Evolutionary conservation across 2,888 invertebrate genomes (phyloP).

Genomic region (Drosophila phalerata): DNA sequence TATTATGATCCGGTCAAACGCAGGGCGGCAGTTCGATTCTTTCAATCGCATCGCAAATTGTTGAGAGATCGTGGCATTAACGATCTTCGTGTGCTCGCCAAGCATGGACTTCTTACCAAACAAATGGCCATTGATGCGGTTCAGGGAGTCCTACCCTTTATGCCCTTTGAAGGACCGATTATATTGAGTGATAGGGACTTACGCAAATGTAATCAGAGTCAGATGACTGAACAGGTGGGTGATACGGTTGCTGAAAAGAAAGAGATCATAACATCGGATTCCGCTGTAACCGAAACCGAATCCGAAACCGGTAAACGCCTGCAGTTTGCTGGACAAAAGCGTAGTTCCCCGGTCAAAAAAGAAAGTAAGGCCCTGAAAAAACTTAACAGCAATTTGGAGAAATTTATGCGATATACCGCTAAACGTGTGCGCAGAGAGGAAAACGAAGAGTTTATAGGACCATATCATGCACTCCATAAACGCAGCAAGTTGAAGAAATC

Average conservation of each 20-base stretch:
- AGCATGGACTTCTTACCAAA: constrained; percentile 80
- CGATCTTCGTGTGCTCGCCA: constrained; percentile 84
- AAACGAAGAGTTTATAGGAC: constrained; percentile 5
- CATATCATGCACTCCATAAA: background rate
- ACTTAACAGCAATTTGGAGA: constrained; percentile 20
- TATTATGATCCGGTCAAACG: constrained; percentile 86
- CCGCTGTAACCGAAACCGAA: background rate
- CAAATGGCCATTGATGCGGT: constrained; percentile 35
- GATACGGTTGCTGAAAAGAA: constrained; percentile 37
- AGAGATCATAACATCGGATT: background rate
- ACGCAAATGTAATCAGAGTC: background rate
- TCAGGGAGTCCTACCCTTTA: constrained; percentile 27
- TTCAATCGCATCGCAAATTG: constrained; percentile 96
- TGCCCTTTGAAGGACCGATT: constrained; percentile 57
- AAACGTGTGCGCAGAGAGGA: background rate
- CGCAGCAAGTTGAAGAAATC: background rate
- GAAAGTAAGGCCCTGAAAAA: constrained; percentile 21
- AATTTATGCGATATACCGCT: constrained; percentile 41
- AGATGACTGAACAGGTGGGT: constrained; percentile 37
- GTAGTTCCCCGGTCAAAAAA: background rate
- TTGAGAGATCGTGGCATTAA: constrained; percentile 92
- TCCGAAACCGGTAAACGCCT: background rate
- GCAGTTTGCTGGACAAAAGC: background rate
- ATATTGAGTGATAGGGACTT: constrained; percentile 30
- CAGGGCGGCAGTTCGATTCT: constrained; percentile 90